phyloP scores from a whole-genome alignment of 2,888 invertebrate genomes.

The Homarus gammarus region DNA sequence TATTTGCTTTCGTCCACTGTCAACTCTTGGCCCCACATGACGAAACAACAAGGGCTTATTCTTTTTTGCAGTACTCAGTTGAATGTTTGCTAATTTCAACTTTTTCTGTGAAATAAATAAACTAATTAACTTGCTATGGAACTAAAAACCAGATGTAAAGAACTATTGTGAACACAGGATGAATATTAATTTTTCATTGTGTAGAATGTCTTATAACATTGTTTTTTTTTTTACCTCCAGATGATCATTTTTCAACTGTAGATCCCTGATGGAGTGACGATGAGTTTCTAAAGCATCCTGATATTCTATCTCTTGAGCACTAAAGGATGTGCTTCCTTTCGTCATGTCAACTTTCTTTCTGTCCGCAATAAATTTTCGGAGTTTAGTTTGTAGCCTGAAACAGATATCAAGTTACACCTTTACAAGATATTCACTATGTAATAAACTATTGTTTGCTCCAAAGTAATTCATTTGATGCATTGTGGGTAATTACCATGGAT shows the following conservation, averaged over 20 bases:
- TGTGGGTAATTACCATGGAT: too few species aligned
- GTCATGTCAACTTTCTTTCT: slow-evolving; percentile 38
- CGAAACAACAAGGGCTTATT: slow-evolving; percentile 71
- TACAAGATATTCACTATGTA: not conserved
- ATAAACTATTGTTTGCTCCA: not conserved
- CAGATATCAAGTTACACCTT: not conserved
- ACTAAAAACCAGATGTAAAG: too few species aligned
- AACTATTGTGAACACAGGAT: too few species aligned
- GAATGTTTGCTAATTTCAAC: slow-evolving; percentile 65
- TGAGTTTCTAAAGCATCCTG: slow-evolving; percentile 49
- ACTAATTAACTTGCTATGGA: too few species aligned
- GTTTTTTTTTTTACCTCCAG: slow-evolving; percentile 34
- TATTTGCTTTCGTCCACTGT: slow-evolving; percentile 62
- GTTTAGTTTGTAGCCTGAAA: slow-evolving; percentile 58
- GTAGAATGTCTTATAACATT: too few species aligned
- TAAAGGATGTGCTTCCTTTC: not conserved
- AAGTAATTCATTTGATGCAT: too few species aligned
- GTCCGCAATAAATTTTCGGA: slow-evolving; percentile 49
- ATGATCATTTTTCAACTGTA: slow-evolving; percentile 53
- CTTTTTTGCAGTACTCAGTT: slow-evolving; percentile 54
- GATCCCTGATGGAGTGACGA: slow-evolving; percentile 35
- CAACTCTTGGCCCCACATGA: slow-evolving; percentile 62
- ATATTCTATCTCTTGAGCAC: slow-evolving; percentile 48
- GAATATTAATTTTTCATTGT: too few species aligned
- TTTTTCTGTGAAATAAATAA: slow-evolving; percentile 55